These are phyloP conservation scores for Lasioglossum morio DNA, from an alignment of 2,888 invertebrate species.

Conservation along the genomic window DNA sequence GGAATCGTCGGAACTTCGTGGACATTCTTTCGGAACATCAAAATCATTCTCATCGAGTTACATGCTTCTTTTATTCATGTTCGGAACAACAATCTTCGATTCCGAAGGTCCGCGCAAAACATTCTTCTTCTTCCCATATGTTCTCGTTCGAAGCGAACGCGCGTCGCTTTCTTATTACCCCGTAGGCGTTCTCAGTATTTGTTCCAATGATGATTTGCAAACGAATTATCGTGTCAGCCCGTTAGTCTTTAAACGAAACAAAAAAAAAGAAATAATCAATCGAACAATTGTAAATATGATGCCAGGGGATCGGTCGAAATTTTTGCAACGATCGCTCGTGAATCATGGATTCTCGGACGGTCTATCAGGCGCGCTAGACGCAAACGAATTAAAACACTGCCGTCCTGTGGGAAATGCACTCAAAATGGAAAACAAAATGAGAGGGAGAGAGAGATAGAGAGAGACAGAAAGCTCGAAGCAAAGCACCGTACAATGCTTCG, in stretches of 20 bases:
- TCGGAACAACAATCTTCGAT: background rate
- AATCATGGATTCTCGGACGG: background rate
- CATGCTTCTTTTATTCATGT: background rate
- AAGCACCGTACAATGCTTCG: background rate
- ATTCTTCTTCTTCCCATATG: background rate
- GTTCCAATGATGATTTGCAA: constrained; percentile 25
- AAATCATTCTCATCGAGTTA: constrained; percentile 4
- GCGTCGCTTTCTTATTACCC: constrained; percentile 3
- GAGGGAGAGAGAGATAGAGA: background rate
- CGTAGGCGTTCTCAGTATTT: constrained; percentile 11
- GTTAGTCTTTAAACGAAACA: background rate
- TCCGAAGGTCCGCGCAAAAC: background rate
- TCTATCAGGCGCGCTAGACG: constrained; percentile 22
- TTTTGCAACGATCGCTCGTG: background rate
- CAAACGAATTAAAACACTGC: constrained; percentile 64
- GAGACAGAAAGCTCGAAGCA: background rate
- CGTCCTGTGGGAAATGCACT: constrained; percentile 56
- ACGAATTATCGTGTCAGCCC: background rate
- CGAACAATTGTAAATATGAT: constrained; percentile 26
- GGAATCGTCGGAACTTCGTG: constrained; percentile 2
- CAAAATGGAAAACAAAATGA: constrained; percentile 6
- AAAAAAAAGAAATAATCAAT: background rate
- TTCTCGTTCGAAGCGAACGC: background rate
- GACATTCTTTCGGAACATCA: background rate
- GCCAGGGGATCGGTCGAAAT: constrained; percentile 20